Percentiles rank a stretch among this genome's conserved stretches.
phyloP scores from a whole-genome alignment of 2,797 vertebrate species.

The Forpus xanthops region DNA sequence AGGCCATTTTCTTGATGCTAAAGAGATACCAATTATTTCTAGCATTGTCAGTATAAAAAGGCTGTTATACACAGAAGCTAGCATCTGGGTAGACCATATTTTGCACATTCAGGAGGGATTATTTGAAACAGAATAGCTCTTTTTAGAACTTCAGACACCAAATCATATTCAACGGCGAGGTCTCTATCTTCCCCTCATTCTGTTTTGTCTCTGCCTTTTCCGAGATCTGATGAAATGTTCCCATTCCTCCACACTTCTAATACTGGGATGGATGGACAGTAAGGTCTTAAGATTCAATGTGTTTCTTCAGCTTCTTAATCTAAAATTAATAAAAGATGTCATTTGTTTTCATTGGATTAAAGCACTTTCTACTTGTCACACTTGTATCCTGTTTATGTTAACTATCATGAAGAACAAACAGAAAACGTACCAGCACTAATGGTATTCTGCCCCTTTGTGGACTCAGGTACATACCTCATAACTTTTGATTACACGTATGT shows the following conservation, averaged over 20 bases:
- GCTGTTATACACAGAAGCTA: not conserved
- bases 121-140: not conserved
- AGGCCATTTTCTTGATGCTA: not conserved
- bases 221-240: not conserved
- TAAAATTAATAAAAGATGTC: not conserved
- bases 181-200: not conserved
- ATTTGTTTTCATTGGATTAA: not conserved
- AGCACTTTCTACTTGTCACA: not conserved
- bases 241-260: not conserved
- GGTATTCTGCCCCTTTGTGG: not conserved
- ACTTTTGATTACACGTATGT: rapidly evolving
- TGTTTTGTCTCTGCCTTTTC: not conserved
- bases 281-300: not conserved
- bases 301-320: not conserved
- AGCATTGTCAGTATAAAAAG: not conserved
- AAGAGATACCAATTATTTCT: not conserved
- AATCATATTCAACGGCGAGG: not conserved
- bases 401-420: not conserved
- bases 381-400: not conserved
- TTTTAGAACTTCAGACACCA: not conserved
- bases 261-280: not conserved
- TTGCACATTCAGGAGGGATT: not conserved
- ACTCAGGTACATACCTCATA: not conserved
- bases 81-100: not conserved
- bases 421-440: not conserved